Percentiles rank a stretch among this genome's conserved stretches.
phyloP scores from a whole-genome alignment of 2,888 invertebrate species.

The Uropetala carovei region DNA sequence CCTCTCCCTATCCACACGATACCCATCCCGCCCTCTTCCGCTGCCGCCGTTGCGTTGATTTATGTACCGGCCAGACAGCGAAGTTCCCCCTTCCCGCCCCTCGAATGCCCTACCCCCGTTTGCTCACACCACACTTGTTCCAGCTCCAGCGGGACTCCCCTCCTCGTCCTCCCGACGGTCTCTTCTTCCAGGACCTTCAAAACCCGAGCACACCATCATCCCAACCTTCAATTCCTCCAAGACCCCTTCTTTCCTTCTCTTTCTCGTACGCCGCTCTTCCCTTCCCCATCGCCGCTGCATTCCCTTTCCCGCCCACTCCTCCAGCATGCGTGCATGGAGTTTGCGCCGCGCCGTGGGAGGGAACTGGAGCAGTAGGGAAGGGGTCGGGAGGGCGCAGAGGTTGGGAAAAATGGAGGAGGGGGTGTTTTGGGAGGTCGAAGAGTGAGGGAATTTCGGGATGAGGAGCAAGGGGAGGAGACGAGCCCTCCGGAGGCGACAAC shows the following conservation, averaged over 20 bases:
- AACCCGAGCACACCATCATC: slow-evolving; percentile 38
- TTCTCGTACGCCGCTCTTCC: not conserved
- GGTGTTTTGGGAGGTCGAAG: not conserved
- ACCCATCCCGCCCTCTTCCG: slow-evolving; percentile 27
- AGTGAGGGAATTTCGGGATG: not conserved
- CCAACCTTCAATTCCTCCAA: slow-evolving; percentile 1
- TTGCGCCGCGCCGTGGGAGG: slow-evolving; percentile 61
- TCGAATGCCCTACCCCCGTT: slow-evolving; percentile 35
- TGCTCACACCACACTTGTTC: slow-evolving; percentile 65
- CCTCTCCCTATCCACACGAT: slow-evolving; percentile 30
- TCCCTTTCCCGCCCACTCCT: not conserved
- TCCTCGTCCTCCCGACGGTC: not conserved
- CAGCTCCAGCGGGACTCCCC: slow-evolving; percentile 10
- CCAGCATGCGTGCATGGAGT: slow-evolving; percentile 39
- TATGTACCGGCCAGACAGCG: slow-evolving; percentile 43
- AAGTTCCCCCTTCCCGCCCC: slow-evolving; percentile 24
- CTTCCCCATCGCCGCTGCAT: not conserved
- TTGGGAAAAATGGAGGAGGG: not conserved
- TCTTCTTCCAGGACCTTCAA: slow-evolving; percentile 46
- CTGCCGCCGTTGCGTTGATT: slow-evolving; percentile 52
- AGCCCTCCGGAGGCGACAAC: slow-evolving; percentile 24
- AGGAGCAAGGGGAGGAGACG: not conserved
- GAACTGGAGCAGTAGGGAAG: not conserved
- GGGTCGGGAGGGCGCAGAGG: not conserved
- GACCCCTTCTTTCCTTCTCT: not conserved